Evolutionary conservation across 2,113 vertebrate genomes (phyloP).

Genomic region (Pelusios castaneus): DNA sequence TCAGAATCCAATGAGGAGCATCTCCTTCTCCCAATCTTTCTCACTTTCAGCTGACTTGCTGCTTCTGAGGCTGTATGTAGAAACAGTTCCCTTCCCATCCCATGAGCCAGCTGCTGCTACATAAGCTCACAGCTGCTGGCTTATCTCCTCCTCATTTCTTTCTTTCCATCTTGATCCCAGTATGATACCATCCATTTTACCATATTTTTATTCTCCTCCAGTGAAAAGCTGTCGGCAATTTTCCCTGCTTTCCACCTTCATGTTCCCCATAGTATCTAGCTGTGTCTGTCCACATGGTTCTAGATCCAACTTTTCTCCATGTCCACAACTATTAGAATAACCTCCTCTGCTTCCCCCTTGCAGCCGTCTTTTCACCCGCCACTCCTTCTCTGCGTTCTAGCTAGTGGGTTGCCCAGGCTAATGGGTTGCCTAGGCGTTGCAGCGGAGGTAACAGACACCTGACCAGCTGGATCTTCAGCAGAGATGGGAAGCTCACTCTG

Average conservation of each 20-base stretch:
- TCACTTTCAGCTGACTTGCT: not conserved
- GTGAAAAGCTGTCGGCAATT: not conserved
- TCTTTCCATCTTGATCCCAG: not conserved
- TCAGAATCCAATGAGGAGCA: not conserved
- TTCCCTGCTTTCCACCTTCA: not conserved
- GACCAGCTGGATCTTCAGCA: not conserved
- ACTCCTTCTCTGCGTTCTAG: not conserved
- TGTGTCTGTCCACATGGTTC: not conserved
- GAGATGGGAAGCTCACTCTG: not conserved
- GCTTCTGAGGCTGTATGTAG: not conserved
- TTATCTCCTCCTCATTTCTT: not conserved
- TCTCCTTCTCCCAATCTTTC: not conserved
- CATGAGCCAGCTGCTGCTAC: not conserved
- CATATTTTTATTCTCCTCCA: not conserved
- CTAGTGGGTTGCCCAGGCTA: too few species aligned
- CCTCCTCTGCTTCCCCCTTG: not conserved
- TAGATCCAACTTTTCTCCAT: not conserved
- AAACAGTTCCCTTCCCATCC: not conserved
- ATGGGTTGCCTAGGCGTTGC: too few species aligned
- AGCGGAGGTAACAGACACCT: not conserved
- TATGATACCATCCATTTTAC: not conserved
- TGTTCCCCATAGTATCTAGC: not conserved
- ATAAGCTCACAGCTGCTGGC: not conserved
- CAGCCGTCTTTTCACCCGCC: not conserved
- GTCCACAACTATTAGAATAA: not conserved